Evolutionary conservation across 2,888 invertebrate genomes (phyloP).

Genomic region (Heteromyza rotundicornis): DNA sequence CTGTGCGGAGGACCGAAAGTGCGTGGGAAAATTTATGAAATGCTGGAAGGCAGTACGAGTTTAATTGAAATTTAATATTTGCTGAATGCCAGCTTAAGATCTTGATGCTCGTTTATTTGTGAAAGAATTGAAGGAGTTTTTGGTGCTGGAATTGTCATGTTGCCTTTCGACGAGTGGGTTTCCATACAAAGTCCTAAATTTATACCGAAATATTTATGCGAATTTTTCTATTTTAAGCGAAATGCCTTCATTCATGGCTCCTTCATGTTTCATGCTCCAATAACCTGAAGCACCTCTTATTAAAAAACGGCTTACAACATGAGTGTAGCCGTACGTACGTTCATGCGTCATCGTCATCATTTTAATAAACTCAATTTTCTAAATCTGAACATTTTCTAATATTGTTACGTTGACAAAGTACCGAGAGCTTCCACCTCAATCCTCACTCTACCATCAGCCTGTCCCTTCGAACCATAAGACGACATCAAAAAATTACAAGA

Average conservation of each 20-base stretch:
- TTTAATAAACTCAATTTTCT: conserved; percentile 29
- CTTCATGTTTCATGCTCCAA: conserved; percentile 9
- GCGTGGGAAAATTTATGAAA: neutral
- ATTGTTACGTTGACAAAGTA: conserved; percentile 24
- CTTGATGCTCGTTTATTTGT: neutral
- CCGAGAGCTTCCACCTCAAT: neutral
- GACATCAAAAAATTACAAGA: neutral
- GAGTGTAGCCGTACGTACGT: neutral
- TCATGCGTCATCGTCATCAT: conserved; percentile 5
- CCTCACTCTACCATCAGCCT: neutral
- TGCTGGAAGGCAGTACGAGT: conserved; percentile 31
- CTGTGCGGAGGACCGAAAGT: neutral
- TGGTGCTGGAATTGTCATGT: no score
- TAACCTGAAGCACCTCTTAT: conserved; percentile 7
- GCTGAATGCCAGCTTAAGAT: neutral
- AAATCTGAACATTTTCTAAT: conserved; percentile 25
- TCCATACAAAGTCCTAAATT: no score
- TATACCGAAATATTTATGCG: neutral
- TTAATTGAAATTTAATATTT: conserved; percentile 33
- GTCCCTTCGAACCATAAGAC: neutral
- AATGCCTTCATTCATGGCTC: neutral
- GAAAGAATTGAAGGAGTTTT: no score
- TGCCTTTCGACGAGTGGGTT: no score
- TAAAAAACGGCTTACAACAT: conserved; percentile 9
- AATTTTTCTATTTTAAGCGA: neutral